Evolutionary conservation across 2,888 invertebrate species (phyloP), one percentile per base, ranked within the genome.

Genomic region (Trisateles emortualis): DNA sequence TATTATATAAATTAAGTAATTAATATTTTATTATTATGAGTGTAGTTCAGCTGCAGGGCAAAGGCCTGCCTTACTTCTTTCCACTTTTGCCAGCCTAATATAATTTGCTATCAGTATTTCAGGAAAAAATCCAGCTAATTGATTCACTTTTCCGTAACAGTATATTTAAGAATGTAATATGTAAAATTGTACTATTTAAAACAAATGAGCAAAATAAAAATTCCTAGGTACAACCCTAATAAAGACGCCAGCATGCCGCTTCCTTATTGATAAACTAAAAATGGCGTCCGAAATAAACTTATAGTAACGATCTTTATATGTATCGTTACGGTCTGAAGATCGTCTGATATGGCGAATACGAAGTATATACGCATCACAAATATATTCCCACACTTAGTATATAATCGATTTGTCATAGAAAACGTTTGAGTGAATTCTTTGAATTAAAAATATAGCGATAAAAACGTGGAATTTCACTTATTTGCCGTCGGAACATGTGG

Each of bases 211-310:
- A n/a, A n/a, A n/a, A n/a, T n/a, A n/a, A n/a, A n/a, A n/a, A n/a
- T n/a, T n/a, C n/a, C n/a, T n/a, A 11, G 32, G 19, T 19, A 4
- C 45, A 44, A 9, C 44, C 44, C 44, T 44, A 14, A 10, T 9
- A 32, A n/a, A 19, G 42, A 17, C 42, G 19, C 32, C 36, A 42
- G 58, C 35, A 47, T 22, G 66, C 16, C 38, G 52, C 51, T 58
- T 67, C 69, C 67, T 67, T 52, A 68, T 68, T 68, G 56, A 42
- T 51, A n/a, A 47, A 44, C 52, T 65, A 65, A 66, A 68, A 52
- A 32, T 60, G 52, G 43, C 46, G 17, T 39, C 49, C 48, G 46
- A 55, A 57, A 59, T 64, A 68, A 64, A 66, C 59, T 46, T 59
- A 33, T 45, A 16, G 39, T 11, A 38, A 48, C 33, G 14, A 26